Evolutionary conservation across 2,113 vertebrate species (phyloP), one percentile per base, ranked within the genome.

Genomic region (Ranitomeya imitator): DNA sequence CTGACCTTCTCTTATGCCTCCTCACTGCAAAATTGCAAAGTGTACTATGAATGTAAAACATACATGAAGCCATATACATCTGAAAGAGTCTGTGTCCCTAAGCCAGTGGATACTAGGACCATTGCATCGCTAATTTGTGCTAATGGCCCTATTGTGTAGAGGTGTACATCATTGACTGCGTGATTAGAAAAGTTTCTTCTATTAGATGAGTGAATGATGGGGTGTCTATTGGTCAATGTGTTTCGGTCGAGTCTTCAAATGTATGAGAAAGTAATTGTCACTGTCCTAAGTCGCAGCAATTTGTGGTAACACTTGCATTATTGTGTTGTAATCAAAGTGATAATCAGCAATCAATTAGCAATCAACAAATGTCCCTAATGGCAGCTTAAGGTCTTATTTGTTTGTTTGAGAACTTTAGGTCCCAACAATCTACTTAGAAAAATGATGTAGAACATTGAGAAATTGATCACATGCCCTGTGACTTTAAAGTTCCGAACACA

Each of bases 91-190:
- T 67, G 23, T 14, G 67, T 71, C 67, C 23, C 6, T 76, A 16
- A n/a, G 45, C 10, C 11, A 55, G 4, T n/a, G 9, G 59, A 63
- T 31, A 63, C 31, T 19, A 59, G 55, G 52, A 55, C 63, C n/a
- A 69, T 83, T 69, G 18, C 12, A 23, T 67, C 52, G 81, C 23
- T 65, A 67, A 83, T 63, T 19, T 65, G 81, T 83, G 81, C 54
- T 83, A 83, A 83, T 69, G 51, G 81, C 55, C 61, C 16, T 83
- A 83, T 69, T 83, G 63, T 83, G 61, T 83, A 16, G n/a, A 83
- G 61, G 63, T 69, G 81, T 69, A 13, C 19, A 83, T 13, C n/a
- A 83, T 19, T 83, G 81, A 52, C 21, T 26, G 21, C 23, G 81
- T 83, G 51, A 83, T 83, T 83, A 83, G 81, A 69, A 21, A 15